Evolutionary conservation across 2,888 invertebrate genomes (phyloP).

Genomic region (Brachyptera risi): DNA sequence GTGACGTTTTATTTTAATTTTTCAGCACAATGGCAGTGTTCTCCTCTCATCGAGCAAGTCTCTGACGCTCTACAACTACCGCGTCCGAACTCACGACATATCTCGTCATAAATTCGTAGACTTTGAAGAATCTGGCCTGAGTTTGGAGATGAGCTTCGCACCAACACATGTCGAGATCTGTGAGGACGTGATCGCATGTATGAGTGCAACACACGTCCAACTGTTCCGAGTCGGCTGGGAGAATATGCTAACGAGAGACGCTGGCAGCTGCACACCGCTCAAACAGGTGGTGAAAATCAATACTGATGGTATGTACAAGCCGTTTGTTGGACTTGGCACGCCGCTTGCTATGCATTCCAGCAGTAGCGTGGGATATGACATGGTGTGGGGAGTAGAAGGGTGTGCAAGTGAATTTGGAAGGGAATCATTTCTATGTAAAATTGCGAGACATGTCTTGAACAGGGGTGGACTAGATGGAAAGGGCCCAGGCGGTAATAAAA

Average conservation of each 20-base stretch:
- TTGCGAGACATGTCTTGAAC: too few relatives aligned
- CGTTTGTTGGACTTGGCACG: too few relatives aligned
- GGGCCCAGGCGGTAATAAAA: too few relatives aligned
- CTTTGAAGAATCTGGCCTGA: slow-evolving; percentile 62
- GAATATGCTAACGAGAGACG: not conserved
- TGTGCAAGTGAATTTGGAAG: too few relatives aligned
- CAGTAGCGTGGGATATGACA: too few relatives aligned
- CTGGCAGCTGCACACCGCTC: not conserved
- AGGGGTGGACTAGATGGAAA: too few relatives aligned
- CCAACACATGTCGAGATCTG: slow-evolving; percentile 57
- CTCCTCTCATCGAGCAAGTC: slow-evolving; percentile 47
- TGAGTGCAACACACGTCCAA: slow-evolving; percentile 57
- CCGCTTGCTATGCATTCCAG: too few relatives aligned
- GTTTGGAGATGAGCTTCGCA: slow-evolving; percentile 59
- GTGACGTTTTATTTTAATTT: too few relatives aligned
- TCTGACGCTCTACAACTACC: slow-evolving; percentile 56
- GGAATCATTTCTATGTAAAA: too few relatives aligned
- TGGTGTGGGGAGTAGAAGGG: too few relatives aligned
- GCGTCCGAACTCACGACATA: slow-evolving; percentile 61
- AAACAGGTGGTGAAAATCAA: too few relatives aligned
- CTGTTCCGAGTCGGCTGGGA: slow-evolving; percentile 52
- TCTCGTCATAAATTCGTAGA: slow-evolving; percentile 65
- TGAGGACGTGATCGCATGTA: slow-evolving; percentile 64
- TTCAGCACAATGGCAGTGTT: slow-evolving; percentile 47
- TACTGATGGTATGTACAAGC: too few relatives aligned